Conservation (phyloP, 2,797 vertebrate species). For the Cossypha polioptera region DNA sequence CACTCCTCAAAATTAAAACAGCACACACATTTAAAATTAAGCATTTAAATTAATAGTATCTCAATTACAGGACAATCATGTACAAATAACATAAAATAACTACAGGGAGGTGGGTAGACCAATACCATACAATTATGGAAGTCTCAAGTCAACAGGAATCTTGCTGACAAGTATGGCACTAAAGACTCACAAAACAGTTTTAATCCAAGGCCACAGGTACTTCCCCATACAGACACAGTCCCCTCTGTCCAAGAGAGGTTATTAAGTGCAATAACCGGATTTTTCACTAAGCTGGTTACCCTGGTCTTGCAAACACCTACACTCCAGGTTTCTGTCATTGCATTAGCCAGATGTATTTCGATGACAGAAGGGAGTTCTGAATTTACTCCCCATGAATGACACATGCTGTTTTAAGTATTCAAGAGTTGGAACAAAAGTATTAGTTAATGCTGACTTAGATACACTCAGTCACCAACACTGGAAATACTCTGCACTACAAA, state of each 20-base stretch:
- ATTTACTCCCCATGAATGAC: neutral
- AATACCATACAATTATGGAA: accelerated
- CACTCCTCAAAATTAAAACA: neutral
- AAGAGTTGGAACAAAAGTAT: accelerated
- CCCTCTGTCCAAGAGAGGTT: accelerated
- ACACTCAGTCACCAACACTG: accelerated
- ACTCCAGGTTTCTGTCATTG: neutral
- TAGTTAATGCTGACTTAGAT: accelerated
- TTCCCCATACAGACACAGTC: accelerated
- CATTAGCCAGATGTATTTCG: neutral
- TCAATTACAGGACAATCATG: neutral
- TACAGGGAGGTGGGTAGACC: neutral
- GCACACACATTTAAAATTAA: neutral
- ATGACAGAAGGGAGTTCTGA: accelerated
- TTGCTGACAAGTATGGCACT: accelerated
- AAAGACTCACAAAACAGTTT: neutral
- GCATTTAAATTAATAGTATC: neutral
- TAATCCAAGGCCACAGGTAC: too few species aligned
- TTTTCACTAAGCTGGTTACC: neutral
- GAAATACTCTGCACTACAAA: accelerated
- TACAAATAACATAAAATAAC: neutral
- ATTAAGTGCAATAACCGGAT: accelerated
- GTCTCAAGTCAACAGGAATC: neutral
- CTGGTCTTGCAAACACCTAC: too few species aligned
- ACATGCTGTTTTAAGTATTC: accelerated